Evolutionary conservation across 2,888 invertebrate genomes (phyloP), one percentile per base, ranked within the genome.

Genomic region (Ariolimax columbianus): DNA sequence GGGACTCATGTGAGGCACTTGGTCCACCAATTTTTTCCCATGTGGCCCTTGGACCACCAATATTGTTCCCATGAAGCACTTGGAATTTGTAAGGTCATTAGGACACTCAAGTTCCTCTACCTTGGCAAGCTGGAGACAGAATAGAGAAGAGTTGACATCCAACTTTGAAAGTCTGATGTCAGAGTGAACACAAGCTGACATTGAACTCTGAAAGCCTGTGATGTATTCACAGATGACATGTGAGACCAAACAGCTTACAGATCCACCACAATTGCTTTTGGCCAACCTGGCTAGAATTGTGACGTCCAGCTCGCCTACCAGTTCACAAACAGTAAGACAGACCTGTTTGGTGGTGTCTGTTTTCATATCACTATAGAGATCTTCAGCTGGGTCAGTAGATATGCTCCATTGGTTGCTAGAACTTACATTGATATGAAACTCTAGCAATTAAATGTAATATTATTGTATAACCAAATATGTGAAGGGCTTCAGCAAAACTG

Each of bases 211-310:
- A 23, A 66, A 33, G 66, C 14, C 30, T 66, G 66, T 33, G 33
- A 75, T 75, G 23, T 51, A 26, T 75, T 75, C 75, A 75, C 75
- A 75, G 75, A 19, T 51, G 30, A 30, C 51, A 9, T 19, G 23
- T 33, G 75, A 75, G 36, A 9, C 33, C 17, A 17, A 17, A 17
- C 33, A 51, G 30, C 30, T n/a, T 75, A 33, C 33, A 47, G 51
- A 51, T 36, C 9, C 51, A 51, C 30, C 30, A 51, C 19, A 33
- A n/a, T 11, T 47, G 26, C 7, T 75, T 6, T 33, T 51, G 23
- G 17, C 33, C 51, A 19, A 75, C 33, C 19, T 75, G 75, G 33
- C 47, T 51, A 51, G 51, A 30, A 17, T 75, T 75, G 36, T 75
- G 33, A 7, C 33, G 51, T 51, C 75, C 51, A 33, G 6, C 51